Conservation (phyloP, 2,888 invertebrate species). For the Catocala sponsa region DNA sequence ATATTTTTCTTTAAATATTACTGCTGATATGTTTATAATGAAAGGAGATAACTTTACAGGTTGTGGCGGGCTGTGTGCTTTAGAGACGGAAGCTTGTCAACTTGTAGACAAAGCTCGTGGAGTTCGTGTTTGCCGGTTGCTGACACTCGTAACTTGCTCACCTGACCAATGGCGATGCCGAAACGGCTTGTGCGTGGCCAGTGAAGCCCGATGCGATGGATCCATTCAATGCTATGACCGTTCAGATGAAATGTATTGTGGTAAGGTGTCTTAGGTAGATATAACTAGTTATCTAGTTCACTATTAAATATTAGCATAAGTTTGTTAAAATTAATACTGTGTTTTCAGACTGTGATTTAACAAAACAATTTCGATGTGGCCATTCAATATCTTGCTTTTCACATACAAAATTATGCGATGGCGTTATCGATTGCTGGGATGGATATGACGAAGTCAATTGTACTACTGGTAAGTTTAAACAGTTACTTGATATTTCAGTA, state of each 20-base stretch:
- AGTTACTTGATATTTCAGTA: no score
- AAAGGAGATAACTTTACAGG: slow-evolving; percentile 67
- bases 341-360: slow-evolving; percentile 90
- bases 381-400: slow-evolving; percentile 92
- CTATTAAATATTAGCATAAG: slow-evolving; percentile 1
- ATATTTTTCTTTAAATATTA: no score
- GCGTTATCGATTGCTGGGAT: slow-evolving; percentile 93
- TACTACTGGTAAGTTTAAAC: slow-evolving; percentile 84
- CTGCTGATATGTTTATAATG: no score
- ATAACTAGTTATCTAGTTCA: slow-evolving; percentile 13
- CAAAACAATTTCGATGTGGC: slow-evolving; percentile 92
- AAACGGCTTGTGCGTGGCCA: slow-evolving; percentile 91
- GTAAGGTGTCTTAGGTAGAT: slow-evolving; percentile 76
- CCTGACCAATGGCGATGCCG: slow-evolving; percentile 91
- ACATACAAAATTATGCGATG: slow-evolving; percentile 91
- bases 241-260: slow-evolving; percentile 92
- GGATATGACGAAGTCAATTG: slow-evolving; percentile 92
- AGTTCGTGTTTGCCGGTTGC: slow-evolving; percentile 87
- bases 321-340: slow-evolving; percentile 10
- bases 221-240: slow-evolving; percentile 92
- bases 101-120: slow-evolving; percentile 84
- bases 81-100: slow-evolving; percentile 90
- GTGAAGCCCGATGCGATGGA: slow-evolving; percentile 91
- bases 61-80: slow-evolving; percentile 90
- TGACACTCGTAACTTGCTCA: slow-evolving; percentile 89